phyloP scores from a whole-genome alignment of 2,113 vertebrate species.

The Heterotis niloticus region DNA sequence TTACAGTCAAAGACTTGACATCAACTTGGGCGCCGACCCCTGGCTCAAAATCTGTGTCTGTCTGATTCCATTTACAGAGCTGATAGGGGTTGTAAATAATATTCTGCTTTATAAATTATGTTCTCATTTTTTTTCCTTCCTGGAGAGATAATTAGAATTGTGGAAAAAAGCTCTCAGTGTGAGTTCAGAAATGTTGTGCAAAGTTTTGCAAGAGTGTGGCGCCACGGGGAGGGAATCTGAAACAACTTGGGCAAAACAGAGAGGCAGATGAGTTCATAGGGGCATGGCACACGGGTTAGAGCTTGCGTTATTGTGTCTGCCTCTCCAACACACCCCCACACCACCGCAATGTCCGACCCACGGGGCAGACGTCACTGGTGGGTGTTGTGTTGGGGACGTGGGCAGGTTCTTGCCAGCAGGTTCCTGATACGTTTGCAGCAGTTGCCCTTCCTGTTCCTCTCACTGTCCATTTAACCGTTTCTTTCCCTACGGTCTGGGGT shows the following conservation, averaged over 20 bases:
- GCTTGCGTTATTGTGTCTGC: background rate
- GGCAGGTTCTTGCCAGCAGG: background rate
- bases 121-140: background rate
- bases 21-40: background rate
- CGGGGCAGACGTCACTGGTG: background rate
- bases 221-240: background rate
- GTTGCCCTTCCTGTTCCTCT: slow-evolving; percentile 14
- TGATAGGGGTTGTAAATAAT: background rate
- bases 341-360: background rate
- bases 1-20: background rate
- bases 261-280: background rate
- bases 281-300: background rate
- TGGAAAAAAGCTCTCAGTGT: background rate
- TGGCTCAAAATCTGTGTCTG: background rate
- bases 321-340: background rate
- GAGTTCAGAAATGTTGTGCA: too few relatives aligned
- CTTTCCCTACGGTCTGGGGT: background rate
- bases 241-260: background rate
- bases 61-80: background rate
- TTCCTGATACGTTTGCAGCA: background rate
- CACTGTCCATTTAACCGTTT: slow-evolving; percentile 6
- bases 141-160: background rate
- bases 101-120: background rate
- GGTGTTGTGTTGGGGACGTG: background rate
- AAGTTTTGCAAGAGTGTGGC: too few relatives aligned